Evolutionary conservation across 2,797 vertebrate species (phyloP), one percentile per base, ranked within the genome.

Genomic region (Aulostomus chinensis): DNA sequence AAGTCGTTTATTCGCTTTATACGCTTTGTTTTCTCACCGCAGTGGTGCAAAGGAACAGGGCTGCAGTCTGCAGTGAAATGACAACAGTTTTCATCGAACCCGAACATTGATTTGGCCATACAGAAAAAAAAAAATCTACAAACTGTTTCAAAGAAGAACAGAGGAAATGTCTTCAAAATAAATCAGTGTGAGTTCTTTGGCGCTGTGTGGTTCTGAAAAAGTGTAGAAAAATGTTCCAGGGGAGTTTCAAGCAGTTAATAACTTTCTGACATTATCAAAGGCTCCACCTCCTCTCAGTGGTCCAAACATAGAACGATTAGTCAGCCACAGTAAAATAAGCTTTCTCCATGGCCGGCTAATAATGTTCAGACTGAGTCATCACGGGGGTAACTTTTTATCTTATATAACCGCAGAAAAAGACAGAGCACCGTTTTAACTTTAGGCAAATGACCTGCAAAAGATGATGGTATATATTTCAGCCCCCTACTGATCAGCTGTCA

Each of bases 321-420:
- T 58, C 53, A 57, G 24, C 21, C 35, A 29, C 4, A 2, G 22
- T 12, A 53, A 32, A 11, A 25, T 29, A 43, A 49, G 18, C 30
- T 46, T 24, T 47, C 47, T 28, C 12, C 25, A 11, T 16, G 43
- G 26, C 20, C 46, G 16, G 29, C 13, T 13, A n/a, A 31, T 42
- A 45, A 15, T 21, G 3, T 11, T 40, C 15, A 7, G 10, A 28
- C 22, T 51, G 48, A 61, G 37, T 58, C 39, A 67, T 39, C 38
- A 31, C 7, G 22, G 7, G 40, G 35, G 9, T 6, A 31, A 12
- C 5, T n/a, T 50, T 34, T 26, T 38, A n/a, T 43, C 49, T 24
- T 37, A 17, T 35, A 28, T 51, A 68, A n/a, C n/a, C n/a, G n/a
- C n/a, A n/a, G n/a, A 15, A 6, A 24, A 25, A 15, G 14, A 46